These are phyloP conservation scores for Physella acuta DNA, from an alignment of 1,140 invertebrate genomes.

Conservation along the genomic window DNA sequence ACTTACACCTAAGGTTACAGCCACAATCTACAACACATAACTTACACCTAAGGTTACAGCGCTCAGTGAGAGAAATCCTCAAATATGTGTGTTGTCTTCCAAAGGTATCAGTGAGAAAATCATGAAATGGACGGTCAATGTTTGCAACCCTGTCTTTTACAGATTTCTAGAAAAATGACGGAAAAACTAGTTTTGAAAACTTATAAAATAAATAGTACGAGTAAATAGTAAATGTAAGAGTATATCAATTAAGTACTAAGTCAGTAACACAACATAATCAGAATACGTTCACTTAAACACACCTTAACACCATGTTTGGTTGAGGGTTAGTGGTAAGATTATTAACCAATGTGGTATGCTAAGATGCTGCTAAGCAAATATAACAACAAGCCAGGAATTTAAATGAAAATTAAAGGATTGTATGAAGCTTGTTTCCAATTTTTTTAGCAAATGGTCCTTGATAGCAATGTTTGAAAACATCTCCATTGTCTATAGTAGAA, in stretches of 20 bases:
- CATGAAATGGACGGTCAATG: conserved; percentile 37
- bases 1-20: not conserved
- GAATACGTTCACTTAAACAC: no score
- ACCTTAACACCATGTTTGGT: not conserved
- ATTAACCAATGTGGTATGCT: no score
- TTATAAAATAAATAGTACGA: not conserved
- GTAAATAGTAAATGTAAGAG: not conserved
- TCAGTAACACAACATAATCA: no score
- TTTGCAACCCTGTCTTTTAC: conserved; percentile 7
- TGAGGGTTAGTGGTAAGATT: not conserved
- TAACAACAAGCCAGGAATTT: no score
- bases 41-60: conserved; percentile 95
- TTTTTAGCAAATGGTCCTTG: no score
- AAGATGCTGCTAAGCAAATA: no score
- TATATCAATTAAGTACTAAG: no score
- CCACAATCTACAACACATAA: not conserved
- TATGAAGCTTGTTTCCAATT: no score
- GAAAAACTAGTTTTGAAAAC: not conserved
- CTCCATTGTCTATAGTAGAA: no score
- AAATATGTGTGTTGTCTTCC: conserved; percentile 89
- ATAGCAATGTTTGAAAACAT: no score
- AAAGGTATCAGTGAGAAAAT: conserved; percentile 72
- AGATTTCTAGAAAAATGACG: not conserved
- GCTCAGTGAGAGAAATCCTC: conserved; percentile 91
- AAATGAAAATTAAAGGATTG: no score